Base-by-base conservation (phyloP, 2,888 invertebrate genomes). In the Furcula furcula region DNA sequence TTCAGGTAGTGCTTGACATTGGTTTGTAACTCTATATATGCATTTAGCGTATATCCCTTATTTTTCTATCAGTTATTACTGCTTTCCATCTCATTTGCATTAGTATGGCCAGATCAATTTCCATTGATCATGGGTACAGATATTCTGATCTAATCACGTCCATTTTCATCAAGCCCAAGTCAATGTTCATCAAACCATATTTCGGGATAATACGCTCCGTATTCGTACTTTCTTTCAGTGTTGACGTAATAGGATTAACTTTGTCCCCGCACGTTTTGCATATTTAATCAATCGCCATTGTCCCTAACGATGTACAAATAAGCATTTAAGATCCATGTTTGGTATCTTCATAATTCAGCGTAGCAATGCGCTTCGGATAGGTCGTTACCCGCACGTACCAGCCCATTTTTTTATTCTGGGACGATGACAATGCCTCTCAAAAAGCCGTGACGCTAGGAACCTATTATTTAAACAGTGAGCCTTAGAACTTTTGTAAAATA, bases 211-310 rank as follows among this genome's bases (percentile, higher is more conserved):
- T 13, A 5, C n/a, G 7, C n/a, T 4, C 34, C 28, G 27, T 20
- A 42, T 22, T 10, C 26, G 39, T 21, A 38, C 33, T 39, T 36
- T 43, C 51, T 64, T 61, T 48, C 44, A 45, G 48, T 41, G 40
- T 35, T 44, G 36, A 45, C 48, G 43, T 70, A 66, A 72, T 68
- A 60, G 63, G 67, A 65, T 72, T 65, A 65, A 40, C 47, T 48
- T 47, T 35, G 48, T 42, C 56, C 46, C 56, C 25, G 21, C 42
- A 46, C 35, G 46, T 63, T 83, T 80, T 86, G 80, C 79, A 87
- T 87, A 85, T 82, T 84, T 77, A 59, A 86, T 83, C 72, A 75
- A 76, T 77, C 61, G 62, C 67, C 59, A 76, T 83, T 83, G 80
- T 66, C 63, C 42, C 72, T 83, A 85, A 86, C 72, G 75, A 82